phyloP scores from a whole-genome alignment of 92 coral and sea anemone genomes.

The Epizoanthus rinbou region DNA sequence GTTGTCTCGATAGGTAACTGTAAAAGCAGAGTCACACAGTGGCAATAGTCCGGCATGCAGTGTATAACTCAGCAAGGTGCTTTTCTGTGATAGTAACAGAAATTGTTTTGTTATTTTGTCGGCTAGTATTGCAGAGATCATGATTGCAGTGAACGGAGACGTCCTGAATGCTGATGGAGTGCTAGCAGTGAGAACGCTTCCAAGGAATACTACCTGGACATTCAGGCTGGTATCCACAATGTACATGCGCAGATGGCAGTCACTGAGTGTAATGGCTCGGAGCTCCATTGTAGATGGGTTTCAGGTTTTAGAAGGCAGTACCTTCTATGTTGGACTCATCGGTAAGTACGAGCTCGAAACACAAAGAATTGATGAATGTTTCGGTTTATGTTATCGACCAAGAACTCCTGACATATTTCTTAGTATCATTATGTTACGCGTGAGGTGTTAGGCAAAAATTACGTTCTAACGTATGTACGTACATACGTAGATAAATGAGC shows the following conservation, averaged over 20 bases:
- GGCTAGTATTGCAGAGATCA: conserved; percentile 24
- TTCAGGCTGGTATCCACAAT: conserved; percentile 31
- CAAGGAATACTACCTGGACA: conserved; percentile 24
- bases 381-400: too few relatives aligned
- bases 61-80: too few relatives aligned
- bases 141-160: conserved; percentile 36
- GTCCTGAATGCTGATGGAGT: conserved; percentile 27
- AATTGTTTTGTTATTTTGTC: background rate
- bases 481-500: too few relatives aligned
- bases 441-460: too few relatives aligned
- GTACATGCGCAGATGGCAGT: conserved; percentile 40
- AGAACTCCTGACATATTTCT: too few relatives aligned
- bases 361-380: too few relatives aligned
- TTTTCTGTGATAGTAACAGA: too few relatives aligned
- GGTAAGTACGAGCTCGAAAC: background rate
- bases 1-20: too few relatives aligned
- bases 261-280: conserved; percentile 13
- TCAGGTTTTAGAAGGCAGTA: conserved; percentile 23
- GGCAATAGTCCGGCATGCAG: too few relatives aligned
- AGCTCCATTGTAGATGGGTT: conserved; percentile 38
- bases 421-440: too few relatives aligned
- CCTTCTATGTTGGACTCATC: conserved; percentile 18
- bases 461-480: too few relatives aligned
- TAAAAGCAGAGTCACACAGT: too few relatives aligned
- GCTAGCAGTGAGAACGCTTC: conserved; percentile 16